Conservation (phyloP, 92 coral and sea anemone species). For the Zoanthus sansibaricus region DNA sequence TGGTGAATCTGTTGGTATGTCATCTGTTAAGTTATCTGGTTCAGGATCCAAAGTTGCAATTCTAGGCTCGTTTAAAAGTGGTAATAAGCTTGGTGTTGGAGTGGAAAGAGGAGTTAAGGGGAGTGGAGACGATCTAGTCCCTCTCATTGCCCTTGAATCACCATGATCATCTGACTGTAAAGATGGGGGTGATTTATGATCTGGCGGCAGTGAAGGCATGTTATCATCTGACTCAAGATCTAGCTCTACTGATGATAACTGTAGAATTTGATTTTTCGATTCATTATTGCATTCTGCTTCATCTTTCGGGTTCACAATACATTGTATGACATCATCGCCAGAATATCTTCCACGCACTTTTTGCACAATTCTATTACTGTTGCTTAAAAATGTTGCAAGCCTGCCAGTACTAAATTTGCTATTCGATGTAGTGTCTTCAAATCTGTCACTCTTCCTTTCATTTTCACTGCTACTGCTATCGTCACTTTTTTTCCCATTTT, state of each 20-base stretch:
- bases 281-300: not conserved
- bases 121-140: slow-evolving; percentile 35
- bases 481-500: slow-evolving; percentile 1
- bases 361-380: not conserved
- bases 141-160: slow-evolving; percentile 3
- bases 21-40: not conserved
- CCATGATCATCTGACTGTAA: not conserved
- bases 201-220: slow-evolving; percentile 14
- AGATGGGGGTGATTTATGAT: not conserved
- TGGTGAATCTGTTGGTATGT: slow-evolving; percentile 34
- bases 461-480: slow-evolving; percentile 39
- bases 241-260: not conserved
- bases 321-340: slow-evolving; percentile 1
- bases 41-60: not conserved
- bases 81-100: not conserved
- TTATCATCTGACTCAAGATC: not conserved
- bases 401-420: not conserved
- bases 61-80: not conserved
- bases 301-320: not conserved
- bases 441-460: slow-evolving; percentile 23
- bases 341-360: not conserved
- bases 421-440: not conserved
- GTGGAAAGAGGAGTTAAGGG: slow-evolving; percentile 41
- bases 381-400: not conserved
- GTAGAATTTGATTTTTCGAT: not conserved